These are phyloP conservation scores for Dryoscopus gambensis DNA, from an alignment of 2,113 vertebrate genomes.

Conservation along the genomic window DNA sequence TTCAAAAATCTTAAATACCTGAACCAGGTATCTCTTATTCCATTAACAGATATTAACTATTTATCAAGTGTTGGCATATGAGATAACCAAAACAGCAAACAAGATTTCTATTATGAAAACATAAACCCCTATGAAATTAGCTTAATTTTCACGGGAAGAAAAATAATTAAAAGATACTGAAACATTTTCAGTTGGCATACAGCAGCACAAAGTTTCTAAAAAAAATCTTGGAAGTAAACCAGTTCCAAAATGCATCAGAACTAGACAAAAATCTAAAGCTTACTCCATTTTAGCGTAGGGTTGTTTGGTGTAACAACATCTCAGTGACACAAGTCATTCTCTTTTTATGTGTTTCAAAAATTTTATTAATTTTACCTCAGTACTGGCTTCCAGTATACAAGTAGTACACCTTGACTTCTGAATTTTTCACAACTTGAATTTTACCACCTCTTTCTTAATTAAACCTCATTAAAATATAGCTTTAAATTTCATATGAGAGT, in stretches of 20 bases:
- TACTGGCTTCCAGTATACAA: not conserved
- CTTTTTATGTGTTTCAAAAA: not conserved
- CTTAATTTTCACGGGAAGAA: not conserved
- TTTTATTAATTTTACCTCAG: not conserved
- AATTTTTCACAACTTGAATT: not conserved
- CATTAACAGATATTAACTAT: not conserved
- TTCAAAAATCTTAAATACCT: not conserved
- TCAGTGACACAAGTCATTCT: not conserved
- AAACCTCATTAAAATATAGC: not conserved
- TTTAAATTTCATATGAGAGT: not conserved
- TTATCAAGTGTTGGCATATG: not conserved
- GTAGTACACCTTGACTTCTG: not conserved
- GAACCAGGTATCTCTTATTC: not conserved
- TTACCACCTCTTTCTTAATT: not conserved
- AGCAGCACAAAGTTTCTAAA: not conserved
- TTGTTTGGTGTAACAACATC: not conserved
- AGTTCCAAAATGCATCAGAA: not conserved
- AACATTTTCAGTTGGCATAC: not conserved
- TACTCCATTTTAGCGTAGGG: not conserved
- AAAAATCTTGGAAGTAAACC: not conserved
- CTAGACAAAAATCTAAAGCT: not conserved
- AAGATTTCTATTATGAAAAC: not conserved
- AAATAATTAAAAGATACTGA: not conserved
- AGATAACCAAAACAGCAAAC: not conserved
- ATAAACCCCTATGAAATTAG: not conserved